These are phyloP conservation scores for Platichthys flesus DNA, from an alignment of 2,113 vertebrate species.

Conservation along the genomic window DNA sequence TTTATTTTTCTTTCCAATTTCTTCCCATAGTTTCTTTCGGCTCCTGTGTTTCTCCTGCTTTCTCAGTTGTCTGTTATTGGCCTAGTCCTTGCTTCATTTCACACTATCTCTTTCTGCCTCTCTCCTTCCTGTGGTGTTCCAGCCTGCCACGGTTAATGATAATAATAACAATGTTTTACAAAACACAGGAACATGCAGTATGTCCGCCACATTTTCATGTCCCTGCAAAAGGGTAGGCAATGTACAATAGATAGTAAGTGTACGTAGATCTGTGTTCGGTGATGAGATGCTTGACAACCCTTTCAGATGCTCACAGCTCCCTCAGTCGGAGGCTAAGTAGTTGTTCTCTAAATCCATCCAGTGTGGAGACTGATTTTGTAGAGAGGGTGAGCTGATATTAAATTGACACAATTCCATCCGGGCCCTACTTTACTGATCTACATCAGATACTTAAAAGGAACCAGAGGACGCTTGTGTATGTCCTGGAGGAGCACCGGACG, in stretches of 20 bases:
- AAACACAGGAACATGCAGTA: conserved; percentile 8
- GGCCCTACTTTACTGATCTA: conserved; percentile 21
- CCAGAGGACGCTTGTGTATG: conserved; percentile 4
- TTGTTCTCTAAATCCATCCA: conserved; percentile 37
- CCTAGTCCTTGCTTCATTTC: conserved; percentile 21
- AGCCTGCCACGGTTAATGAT: neutral
- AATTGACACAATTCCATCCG: conserved; percentile 24
- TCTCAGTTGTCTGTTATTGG: conserved; percentile 11
- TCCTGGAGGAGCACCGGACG: conserved; percentile 26
- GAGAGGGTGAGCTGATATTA: conserved; percentile 31
- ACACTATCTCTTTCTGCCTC: conserved; percentile 17
- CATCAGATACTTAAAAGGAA: conserved; percentile 12
- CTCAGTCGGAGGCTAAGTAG: conserved; percentile 26
- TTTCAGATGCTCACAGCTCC: conserved; percentile 11
- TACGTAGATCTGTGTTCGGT: conserved; percentile 27
- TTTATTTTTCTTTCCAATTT: conserved; percentile 17
- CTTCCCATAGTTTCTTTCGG: neutral
- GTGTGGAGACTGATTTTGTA: conserved; percentile 1
- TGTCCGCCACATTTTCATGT: neutral
- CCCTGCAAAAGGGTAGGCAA: neutral
- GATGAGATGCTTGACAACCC: conserved; percentile 27
- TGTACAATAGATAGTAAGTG: neutral
- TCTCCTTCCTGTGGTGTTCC: neutral
- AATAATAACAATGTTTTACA: conserved; percentile 6
- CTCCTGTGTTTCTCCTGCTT: conserved; percentile 1